A percentile compares a stretch with the other conserved stretches of the same genome.
Evolutionary conservation across 2,888 invertebrate genomes (phyloP).

Genomic region (Ectemnius cavifrons): DNA sequence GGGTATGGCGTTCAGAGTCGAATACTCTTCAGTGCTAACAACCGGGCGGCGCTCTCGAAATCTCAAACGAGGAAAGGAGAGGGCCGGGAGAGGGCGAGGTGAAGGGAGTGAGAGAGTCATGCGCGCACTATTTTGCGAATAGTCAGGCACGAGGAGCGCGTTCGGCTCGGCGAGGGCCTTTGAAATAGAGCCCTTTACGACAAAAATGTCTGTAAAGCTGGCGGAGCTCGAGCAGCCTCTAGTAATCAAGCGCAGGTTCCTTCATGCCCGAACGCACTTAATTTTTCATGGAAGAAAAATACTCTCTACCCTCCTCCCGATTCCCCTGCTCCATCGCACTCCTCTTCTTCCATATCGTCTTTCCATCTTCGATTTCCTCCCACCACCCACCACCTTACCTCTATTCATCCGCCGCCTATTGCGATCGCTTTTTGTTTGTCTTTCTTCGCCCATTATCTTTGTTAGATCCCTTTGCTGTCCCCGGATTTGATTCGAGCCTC

Average conservation of each 20-base stretch:
- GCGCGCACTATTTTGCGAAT: constrained; percentile 39
- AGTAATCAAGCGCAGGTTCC: constrained; percentile 53
- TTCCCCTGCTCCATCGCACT: not conserved
- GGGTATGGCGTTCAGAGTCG: constrained; percentile 9
- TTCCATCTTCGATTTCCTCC: constrained; percentile 33
- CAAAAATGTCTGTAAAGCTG: constrained; percentile 47
- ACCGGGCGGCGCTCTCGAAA: constrained; percentile 34
- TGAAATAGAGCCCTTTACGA: constrained; percentile 50
- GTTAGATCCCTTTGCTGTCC: too few species aligned
- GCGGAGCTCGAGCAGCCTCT: constrained; percentile 36
- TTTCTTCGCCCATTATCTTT: constrained; percentile 10
- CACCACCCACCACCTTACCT: not conserved
- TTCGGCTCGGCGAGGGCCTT: constrained; percentile 33
- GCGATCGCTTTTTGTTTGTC: not conserved
- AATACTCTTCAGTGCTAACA: constrained; percentile 37
- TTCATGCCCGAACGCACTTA: constrained; percentile 49
- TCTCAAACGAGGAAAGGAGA: constrained; percentile 20
- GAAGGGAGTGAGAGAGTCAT: constrained; percentile 2
- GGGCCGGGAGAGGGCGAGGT: too few species aligned
- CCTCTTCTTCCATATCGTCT: not conserved
- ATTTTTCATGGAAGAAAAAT: constrained; percentile 54
- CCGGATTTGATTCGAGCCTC: too few species aligned
- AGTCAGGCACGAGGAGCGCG: constrained; percentile 32
- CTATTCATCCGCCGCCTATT: not conserved
- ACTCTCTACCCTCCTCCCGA: constrained; percentile 20